phyloP scores from a whole-genome alignment of 2,888 invertebrate species.

The Pandemis corylana region DNA sequence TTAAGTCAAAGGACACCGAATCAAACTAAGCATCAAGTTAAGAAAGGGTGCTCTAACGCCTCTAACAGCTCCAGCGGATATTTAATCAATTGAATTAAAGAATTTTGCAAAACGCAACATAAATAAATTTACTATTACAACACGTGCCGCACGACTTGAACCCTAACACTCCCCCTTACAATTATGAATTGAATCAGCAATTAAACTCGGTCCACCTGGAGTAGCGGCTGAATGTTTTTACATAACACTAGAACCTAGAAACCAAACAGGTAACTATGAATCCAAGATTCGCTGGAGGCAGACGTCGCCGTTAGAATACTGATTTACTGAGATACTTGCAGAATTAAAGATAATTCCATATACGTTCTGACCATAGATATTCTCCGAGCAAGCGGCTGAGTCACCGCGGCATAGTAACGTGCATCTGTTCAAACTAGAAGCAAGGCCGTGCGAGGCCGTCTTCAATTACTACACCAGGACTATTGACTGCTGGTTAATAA shows the following conservation, averaged over 20 bases:
- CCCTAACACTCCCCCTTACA: no score
- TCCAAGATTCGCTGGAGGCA: not conserved
- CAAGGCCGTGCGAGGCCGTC: slow-evolving; percentile 71
- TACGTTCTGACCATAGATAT: slow-evolving; percentile 38
- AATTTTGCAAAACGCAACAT: no score
- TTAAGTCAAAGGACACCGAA: no score
- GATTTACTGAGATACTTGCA: not conserved
- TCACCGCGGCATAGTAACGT: slow-evolving; percentile 45
- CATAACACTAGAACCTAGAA: not conserved
- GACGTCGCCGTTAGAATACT: slow-evolving; percentile 17
- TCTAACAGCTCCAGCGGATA: no score
- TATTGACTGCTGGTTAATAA: slow-evolving; percentile 36
- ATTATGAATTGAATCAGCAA: no score
- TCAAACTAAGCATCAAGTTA: no score
- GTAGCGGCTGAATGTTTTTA: no score
- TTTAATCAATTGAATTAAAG: no score
- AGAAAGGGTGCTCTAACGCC: no score
- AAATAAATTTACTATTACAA: no score
- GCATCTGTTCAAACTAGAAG: slow-evolving; percentile 71
- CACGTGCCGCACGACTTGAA: no score
- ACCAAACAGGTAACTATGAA: not conserved
- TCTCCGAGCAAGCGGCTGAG: slow-evolving; percentile 26
- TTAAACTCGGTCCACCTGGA: no score
- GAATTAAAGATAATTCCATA: slow-evolving; percentile 38
- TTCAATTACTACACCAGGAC: slow-evolving; percentile 59